phyloP scores from a whole-genome alignment of 2,888 invertebrate genomes.

The Gasteruption jaculator region DNA sequence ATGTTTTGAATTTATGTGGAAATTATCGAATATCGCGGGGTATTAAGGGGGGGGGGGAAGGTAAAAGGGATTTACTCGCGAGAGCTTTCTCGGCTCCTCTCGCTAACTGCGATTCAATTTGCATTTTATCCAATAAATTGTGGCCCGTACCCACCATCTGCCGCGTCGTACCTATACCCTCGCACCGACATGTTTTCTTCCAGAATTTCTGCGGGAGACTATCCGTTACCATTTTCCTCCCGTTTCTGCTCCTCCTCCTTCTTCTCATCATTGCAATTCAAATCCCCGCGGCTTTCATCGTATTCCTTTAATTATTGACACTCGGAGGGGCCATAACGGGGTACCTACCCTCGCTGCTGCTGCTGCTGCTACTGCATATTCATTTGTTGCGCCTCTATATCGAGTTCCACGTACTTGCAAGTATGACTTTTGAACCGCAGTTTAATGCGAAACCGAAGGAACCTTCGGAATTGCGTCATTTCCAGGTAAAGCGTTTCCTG shows the following conservation, averaged over 20 bases:
- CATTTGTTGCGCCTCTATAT: no score
- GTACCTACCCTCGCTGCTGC: no score
- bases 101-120: constrained; percentile 40
- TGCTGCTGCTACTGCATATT: no score
- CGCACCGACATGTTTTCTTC: constrained; percentile 17
- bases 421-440: no score
- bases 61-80: constrained; percentile 24
- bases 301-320: no score
- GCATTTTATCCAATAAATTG: constrained; percentile 39
- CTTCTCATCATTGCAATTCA: constrained; percentile 19
- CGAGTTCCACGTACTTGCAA: no score
- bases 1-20: constrained; percentile 33
- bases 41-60: constrained; percentile 12
- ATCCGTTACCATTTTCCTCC: not conserved
- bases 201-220: constrained; percentile 9
- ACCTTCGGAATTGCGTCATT: no score
- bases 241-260: constrained; percentile 7
- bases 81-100: constrained; percentile 25
- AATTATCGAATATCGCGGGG: constrained; percentile 28
- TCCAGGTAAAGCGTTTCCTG: no score
- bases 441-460: no score
- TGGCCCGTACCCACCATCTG: constrained; percentile 6
- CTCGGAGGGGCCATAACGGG: no score
- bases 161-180: constrained; percentile 7
- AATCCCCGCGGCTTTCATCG: no score